Evolutionary conservation across 2,797 vertebrate species (phyloP), one percentile per base, ranked within the genome.

Genomic region (Loriculus beryllinus): DNA sequence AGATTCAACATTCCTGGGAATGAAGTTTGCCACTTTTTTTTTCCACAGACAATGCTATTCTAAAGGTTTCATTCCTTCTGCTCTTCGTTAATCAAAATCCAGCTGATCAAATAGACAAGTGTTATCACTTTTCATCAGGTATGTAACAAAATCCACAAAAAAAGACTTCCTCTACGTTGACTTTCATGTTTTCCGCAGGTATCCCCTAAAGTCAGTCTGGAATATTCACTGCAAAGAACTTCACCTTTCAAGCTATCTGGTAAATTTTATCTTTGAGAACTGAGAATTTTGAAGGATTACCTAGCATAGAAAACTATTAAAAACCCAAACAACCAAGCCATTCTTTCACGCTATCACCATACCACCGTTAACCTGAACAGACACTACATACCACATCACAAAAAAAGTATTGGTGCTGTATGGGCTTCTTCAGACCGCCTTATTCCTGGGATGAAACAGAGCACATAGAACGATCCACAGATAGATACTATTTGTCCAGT

Each of bases 391-490:
- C 21, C 25, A 60, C 2, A 49, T 81, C 20, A 70, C 60, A 40
- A 81, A 72, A 79, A 19, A 16, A 2, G 2, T 22, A 2, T 6
- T 68, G 8, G 2, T 23, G 9, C 7, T 79, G 20, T 7, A 59
- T 45, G 25, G 29, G 33, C 3, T 82, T 72, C 52, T 93, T 33
- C 39, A 33, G 33, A 29, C 13, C 22, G 42, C 33, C 17, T 72
- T 37, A 7, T n/a, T 63, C 21, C 39, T 39, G 28, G 16, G 47
- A 88, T 69, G 35, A 62, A 78, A 42, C 17, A 51, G 65, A 85
- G 12, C 56, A 54, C 2, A 0, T 7, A n/a, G 56, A 74, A n/a
- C 1, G 2, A 84, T 42, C 16, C 15, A 39, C 28, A 57, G 14
- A 31, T 19, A 86, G 20, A n/a, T 21, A 23, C 5, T 56, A 31